Conservation (phyloP, 2,797 vertebrate genomes). For the Lacerta viridis region DNA sequence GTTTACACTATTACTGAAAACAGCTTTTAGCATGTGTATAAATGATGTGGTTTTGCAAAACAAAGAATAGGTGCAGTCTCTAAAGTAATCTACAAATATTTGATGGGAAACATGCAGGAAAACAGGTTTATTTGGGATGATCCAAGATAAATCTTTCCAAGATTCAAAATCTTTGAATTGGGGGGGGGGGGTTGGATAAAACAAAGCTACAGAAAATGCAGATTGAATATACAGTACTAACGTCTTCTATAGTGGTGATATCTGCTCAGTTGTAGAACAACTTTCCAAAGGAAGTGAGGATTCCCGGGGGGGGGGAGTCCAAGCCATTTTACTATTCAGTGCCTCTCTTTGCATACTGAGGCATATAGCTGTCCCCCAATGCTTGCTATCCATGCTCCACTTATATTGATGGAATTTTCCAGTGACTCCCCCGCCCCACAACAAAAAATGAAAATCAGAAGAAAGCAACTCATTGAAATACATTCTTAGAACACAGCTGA, state of each 20-base stretch:
- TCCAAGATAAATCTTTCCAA: neutral
- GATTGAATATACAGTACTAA: neutral
- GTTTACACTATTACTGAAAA: slow-evolving; percentile 28
- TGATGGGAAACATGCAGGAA: slow-evolving; percentile 43
- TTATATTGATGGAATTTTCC: slow-evolving; percentile 66
- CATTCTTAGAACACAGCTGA: slow-evolving; percentile 76
- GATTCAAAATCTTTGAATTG: slow-evolving; percentile 39
- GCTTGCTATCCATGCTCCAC: neutral
- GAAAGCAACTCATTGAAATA: slow-evolving; percentile 69
- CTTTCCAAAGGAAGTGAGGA: neutral
- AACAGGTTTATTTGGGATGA: slow-evolving; percentile 40
- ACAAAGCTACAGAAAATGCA: slow-evolving; percentile 39
- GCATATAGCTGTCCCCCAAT: accelerated
- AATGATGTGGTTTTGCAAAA: slow-evolving; percentile 37
- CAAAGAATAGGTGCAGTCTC: neutral
- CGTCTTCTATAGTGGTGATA: neutral
- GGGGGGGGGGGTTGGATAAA: neutral
- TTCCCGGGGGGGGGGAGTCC: too few species aligned
- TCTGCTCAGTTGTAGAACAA: slow-evolving; percentile 27
- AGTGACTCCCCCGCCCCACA: slow-evolving; percentile 9
- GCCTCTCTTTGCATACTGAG: neutral
- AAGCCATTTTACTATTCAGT: neutral
- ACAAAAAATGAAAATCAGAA: slow-evolving; percentile 48
- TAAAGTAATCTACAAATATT: slow-evolving; percentile 36
- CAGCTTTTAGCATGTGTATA: slow-evolving; percentile 17